Evolutionary conservation across 2,888 invertebrate genomes (phyloP).

Genomic region (Himalopsyche japonica): DNA sequence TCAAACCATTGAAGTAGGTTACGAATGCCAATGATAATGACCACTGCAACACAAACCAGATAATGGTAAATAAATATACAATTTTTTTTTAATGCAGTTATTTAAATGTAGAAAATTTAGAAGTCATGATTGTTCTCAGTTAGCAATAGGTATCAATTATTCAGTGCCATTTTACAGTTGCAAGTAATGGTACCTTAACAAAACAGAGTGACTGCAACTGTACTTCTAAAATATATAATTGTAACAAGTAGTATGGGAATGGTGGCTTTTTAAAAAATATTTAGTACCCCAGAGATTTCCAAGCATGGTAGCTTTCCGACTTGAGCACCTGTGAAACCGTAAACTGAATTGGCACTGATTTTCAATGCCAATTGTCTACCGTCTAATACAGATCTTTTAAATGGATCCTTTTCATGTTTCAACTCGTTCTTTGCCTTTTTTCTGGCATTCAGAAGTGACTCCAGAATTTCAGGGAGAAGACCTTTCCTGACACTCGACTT

Average conservation of each 20-base stretch:
- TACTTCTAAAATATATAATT: too few relatives aligned
- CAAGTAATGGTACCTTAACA: too few relatives aligned
- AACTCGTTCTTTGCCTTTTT: slow-evolving; percentile 94
- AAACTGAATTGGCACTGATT: slow-evolving; percentile 98
- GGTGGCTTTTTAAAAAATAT: too few relatives aligned
- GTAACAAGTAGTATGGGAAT: too few relatives aligned
- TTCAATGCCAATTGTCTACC: slow-evolving; percentile 97
- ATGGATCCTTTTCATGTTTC: slow-evolving; percentile 94
- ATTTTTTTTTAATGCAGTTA: background rate
- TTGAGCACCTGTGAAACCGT: slow-evolving; percentile 99
- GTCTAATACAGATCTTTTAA: slow-evolving; percentile 90
- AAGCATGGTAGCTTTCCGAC: slow-evolving; percentile 94
- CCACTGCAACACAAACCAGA: too few relatives aligned
- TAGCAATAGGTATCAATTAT: too few relatives aligned
- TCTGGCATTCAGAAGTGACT: slow-evolving; percentile 85
- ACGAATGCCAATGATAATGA: too few relatives aligned
- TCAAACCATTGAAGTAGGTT: too few relatives aligned
- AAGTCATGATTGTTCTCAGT: too few relatives aligned
- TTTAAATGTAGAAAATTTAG: too few relatives aligned
- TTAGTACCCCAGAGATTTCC: slow-evolving; percentile 82
- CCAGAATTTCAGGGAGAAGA: slow-evolving; percentile 92
- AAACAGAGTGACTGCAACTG: too few relatives aligned
- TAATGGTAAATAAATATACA: slow-evolving; percentile 14
- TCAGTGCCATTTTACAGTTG: too few relatives aligned
- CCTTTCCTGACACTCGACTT: slow-evolving; percentile 86